A percentile compares a stretch with the other conserved stretches of the same genome.
Conservation (phyloP, 2,797 vertebrate genomes). For the Siniperca obscura region DNA sequence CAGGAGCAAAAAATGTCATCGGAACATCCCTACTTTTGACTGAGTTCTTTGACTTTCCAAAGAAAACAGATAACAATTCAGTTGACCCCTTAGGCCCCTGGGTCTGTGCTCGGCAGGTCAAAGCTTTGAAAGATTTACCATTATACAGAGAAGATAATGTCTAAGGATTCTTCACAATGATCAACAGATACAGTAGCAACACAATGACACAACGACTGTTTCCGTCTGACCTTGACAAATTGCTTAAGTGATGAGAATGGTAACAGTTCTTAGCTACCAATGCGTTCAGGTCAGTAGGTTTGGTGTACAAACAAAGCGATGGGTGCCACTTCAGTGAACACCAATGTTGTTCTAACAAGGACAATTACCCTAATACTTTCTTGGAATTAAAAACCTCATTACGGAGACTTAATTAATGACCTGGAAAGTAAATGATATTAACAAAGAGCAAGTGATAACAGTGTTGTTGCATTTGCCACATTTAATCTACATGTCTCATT, state of each 20-base stretch:
- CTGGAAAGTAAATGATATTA: slow-evolving; percentile 72
- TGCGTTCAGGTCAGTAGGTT: slow-evolving; percentile 42
- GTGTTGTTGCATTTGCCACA: slow-evolving; percentile 32
- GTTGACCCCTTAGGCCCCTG: background rate
- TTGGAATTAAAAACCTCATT: slow-evolving; percentile 70
- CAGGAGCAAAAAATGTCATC: background rate
- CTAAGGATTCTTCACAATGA: background rate
- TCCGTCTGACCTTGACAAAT: slow-evolving; percentile 34
- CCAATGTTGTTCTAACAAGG: slow-evolving; percentile 57
- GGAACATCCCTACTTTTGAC: background rate
- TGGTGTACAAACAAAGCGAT: slow-evolving; percentile 49
- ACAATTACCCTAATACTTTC: slow-evolving; percentile 65
- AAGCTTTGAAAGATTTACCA: background rate
- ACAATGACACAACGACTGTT: background rate
- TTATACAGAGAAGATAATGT: background rate
- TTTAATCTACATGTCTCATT: slow-evolving; percentile 55
- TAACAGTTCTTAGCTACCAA: background rate
- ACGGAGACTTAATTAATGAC: slow-evolving; percentile 67
- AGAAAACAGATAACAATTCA: background rate
- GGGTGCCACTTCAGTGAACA: slow-evolving; percentile 61
- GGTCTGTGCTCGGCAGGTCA: background rate
- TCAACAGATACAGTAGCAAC: background rate
- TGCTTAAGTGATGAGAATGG: slow-evolving; percentile 11
- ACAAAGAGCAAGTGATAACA: slow-evolving; percentile 48
- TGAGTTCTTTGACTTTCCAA: background rate